A percentile compares a stretch with the other conserved stretches of the same genome.
Evolutionary conservation across 1,140 invertebrate genomes (phyloP).

Genomic region (Neodiprion fabricii): DNA sequence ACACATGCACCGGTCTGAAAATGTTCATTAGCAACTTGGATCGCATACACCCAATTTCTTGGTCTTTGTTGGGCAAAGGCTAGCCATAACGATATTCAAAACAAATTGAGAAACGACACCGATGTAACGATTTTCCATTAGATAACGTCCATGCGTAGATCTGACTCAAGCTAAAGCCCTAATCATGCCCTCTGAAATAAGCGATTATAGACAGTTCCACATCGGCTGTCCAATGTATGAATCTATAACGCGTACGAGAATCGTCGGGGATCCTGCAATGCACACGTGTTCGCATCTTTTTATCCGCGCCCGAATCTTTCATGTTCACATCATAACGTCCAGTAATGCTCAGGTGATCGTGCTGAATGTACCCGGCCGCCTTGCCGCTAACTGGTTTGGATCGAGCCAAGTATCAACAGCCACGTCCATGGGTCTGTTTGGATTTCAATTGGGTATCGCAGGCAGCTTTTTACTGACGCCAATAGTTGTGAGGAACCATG

Average conservation of each 20-base stretch:
- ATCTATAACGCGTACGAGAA: too few relatives aligned
- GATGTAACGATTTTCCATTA: neutral
- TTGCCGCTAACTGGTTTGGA: constrained; percentile 66
- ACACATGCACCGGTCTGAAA: neutral
- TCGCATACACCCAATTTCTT: neutral
- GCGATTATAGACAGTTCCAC: neutral
- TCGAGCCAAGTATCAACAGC: constrained; percentile 75
- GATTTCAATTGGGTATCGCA: constrained; percentile 69
- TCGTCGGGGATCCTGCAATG: too few relatives aligned
- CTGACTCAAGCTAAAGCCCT: neutral
- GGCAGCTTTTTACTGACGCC: constrained; percentile 47
- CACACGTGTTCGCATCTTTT: too few relatives aligned
- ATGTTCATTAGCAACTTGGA: neutral
- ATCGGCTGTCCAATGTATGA: neutral
- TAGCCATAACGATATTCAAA: neutral
- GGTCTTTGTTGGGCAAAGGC: neutral
- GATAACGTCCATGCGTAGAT: neutral
- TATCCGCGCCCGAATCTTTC: too few relatives aligned
- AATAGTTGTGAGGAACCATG: constrained; percentile 41
- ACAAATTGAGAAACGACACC: neutral
- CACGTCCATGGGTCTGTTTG: constrained; percentile 76
- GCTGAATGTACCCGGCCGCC: constrained; percentile 70
- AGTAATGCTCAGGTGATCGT: constrained; percentile 66
- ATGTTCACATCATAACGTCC: too few relatives aligned
- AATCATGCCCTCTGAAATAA: neutral